Percentiles rank a stretch among this genome's conserved stretches.
Conservation (phyloP, 2,113 vertebrate genomes). For the Alligator sinensis region DNA sequence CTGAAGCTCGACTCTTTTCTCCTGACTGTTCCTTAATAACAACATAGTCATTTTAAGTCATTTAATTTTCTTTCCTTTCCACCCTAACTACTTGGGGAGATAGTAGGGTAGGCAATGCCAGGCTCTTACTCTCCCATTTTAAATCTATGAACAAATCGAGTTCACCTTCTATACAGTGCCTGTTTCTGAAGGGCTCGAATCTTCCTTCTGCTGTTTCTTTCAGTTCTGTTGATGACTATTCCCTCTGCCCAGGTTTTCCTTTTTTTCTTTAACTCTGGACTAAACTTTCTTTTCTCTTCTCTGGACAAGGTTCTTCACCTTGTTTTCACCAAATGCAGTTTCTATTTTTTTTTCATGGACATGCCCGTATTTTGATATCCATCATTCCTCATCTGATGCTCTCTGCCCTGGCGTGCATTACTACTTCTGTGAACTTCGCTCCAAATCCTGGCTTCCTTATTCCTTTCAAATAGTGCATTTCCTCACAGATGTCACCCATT, state of each 20-base stretch:
- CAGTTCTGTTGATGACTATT: background rate
- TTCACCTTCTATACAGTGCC: background rate
- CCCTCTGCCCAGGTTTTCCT: background rate
- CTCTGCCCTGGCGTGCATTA: too few species aligned
- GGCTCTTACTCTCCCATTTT: background rate
- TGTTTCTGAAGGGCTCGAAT: background rate
- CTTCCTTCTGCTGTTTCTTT: background rate
- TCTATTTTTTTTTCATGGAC: too few species aligned
- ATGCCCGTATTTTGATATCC: too few species aligned
- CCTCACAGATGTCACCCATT: background rate
- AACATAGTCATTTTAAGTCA: fast-evolving
- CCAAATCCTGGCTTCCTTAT: too few species aligned
- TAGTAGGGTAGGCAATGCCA: background rate
- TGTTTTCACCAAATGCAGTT: too few species aligned
- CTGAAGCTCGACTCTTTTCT: background rate
- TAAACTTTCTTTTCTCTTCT: background rate
- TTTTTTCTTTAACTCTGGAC: background rate
- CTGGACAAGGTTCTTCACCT: too few species aligned
- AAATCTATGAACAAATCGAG: background rate
- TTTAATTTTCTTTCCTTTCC: background rate
- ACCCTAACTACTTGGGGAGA: too few species aligned
- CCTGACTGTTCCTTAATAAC: fast-evolving
- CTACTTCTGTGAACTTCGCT: too few species aligned
- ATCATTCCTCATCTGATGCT: too few species aligned
- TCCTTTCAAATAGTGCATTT: too few species aligned